These are phyloP conservation scores for Paracentrotus lividus DNA, from an alignment of 53 echinoderm and acorn worm species.

Conservation along the genomic window DNA sequence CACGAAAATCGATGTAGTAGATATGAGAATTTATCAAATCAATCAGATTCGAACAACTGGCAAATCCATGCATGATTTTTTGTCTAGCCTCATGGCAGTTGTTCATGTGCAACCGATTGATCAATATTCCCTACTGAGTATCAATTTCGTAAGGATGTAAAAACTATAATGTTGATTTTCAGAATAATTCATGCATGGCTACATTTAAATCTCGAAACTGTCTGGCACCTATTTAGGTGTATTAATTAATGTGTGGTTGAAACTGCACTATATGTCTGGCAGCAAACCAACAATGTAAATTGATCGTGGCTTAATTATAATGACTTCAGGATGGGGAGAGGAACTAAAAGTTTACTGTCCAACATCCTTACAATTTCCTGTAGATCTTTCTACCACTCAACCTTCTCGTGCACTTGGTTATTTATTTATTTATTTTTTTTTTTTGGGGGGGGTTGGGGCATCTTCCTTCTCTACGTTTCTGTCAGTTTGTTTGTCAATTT, in stretches of 20 bases:
- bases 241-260: neutral
- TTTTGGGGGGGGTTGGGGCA: neutral
- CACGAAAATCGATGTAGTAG: neutral
- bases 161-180: neutral
- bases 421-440: too few species aligned
- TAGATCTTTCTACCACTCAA: slow-evolving; percentile 26
- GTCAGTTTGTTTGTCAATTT: neutral
- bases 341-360: neutral
- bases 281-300: slow-evolving; percentile 22
- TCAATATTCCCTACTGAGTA: neutral
- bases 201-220: too few species aligned
- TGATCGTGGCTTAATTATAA: neutral
- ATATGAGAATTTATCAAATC: neutral
- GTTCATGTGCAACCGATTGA: neutral
- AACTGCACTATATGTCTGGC: neutral
- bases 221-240: too few species aligned
- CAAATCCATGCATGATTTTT: neutral
- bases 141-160: neutral
- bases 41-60: neutral
- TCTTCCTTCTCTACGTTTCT: neutral
- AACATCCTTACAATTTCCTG: slow-evolving; percentile 30
- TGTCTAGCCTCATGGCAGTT: neutral
- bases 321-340: slow-evolving; percentile 31
- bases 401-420: neutral
- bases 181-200: too few species aligned